Evolutionary conservation across 2,797 vertebrate species (phyloP).

Genomic region (Sebastes taczanowskii): DNA sequence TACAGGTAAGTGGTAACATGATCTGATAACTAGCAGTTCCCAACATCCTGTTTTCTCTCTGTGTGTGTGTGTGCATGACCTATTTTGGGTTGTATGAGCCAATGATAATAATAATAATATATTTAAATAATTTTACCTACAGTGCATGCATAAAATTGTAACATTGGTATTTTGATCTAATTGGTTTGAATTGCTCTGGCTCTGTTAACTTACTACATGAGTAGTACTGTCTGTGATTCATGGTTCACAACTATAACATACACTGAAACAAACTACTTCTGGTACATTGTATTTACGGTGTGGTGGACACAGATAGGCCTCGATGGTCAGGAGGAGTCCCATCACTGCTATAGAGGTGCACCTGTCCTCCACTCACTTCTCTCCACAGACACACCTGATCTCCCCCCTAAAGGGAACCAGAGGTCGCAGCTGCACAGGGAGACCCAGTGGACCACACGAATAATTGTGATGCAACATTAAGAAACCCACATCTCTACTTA

Average conservation of each 20-base stretch:
- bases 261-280: neutral
- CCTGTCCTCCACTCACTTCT: conserved; percentile 41
- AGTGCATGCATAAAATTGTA: neutral
- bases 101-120: conserved; percentile 17
- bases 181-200: neutral
- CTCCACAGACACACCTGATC: conserved; percentile 42
- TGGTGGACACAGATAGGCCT: neutral
- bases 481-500: conserved; percentile 49
- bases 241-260: neutral
- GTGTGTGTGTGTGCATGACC: conserved; percentile 30
- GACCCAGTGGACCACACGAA: conserved; percentile 58
- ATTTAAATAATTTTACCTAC: conserved; percentile 6
- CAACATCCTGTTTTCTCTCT: conserved; percentile 70
- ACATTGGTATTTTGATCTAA: neutral
- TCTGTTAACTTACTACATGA: neutral
- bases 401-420: conserved; percentile 58
- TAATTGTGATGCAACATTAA: conserved; percentile 75
- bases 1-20: conserved; percentile 83
- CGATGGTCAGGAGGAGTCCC: conserved; percentile 7
- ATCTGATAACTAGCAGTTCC: conserved; percentile 81
- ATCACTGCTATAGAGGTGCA: conserved; percentile 23
- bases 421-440: conserved; percentile 65
- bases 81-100: conserved; percentile 23
- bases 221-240: neutral
- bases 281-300: too few relatives aligned